A percentile compares a stretch with the other conserved stretches of the same genome.
phyloP scores from a whole-genome alignment of 2,888 invertebrate species.

The Ischnura elegans region DNA sequence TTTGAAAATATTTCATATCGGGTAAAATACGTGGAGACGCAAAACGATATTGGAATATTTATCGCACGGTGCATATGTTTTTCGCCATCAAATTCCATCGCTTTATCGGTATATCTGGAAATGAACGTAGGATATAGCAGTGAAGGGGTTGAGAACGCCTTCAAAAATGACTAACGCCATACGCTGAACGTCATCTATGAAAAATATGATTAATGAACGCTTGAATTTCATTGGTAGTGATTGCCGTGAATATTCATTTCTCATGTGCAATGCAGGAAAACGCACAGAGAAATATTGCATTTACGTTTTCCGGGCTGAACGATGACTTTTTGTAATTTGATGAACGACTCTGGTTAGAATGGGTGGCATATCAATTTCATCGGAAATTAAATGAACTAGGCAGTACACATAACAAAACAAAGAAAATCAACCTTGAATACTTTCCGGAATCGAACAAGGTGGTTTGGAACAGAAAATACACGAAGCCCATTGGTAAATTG shows the following conservation, averaged over 20 bases:
- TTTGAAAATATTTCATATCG: too few species aligned
- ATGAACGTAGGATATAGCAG: neutral
- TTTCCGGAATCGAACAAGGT: too few species aligned
- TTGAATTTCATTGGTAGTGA: neutral
- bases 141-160: too few species aligned
- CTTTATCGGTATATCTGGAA: neutral
- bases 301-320: neutral
- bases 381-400: conserved; percentile 14
- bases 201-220: neutral
- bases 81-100: too few species aligned
- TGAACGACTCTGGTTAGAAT: neutral
- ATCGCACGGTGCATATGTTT: neutral
- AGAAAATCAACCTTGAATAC: too few species aligned
- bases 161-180: too few species aligned
- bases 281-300: neutral
- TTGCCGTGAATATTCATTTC: conserved; percentile 16
- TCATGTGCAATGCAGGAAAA: neutral
- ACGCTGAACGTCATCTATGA: neutral
- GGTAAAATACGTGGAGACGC: neutral
- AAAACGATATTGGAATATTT: neutral
- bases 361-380: neutral
- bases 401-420: too few species aligned
- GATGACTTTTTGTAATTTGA: neutral
- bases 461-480: too few species aligned
- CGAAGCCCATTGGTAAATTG: too few species aligned